phyloP scores from a whole-genome alignment of 1,140 invertebrate species.

The Acromyrmex heyeri region DNA sequence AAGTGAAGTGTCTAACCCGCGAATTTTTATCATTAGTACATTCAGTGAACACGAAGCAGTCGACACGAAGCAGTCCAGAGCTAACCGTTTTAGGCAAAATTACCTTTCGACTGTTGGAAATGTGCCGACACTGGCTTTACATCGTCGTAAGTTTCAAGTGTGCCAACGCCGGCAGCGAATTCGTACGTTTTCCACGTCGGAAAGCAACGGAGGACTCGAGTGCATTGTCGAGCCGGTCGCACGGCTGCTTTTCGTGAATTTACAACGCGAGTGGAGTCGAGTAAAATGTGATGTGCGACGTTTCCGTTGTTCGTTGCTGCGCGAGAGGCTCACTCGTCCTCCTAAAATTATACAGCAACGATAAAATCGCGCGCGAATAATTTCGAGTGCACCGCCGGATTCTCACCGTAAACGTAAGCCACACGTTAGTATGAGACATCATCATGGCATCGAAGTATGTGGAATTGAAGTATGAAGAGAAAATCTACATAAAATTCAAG shows the following conservation, averaged over 20 bases:
- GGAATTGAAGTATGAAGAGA: neutral
- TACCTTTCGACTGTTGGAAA: constrained; percentile 31
- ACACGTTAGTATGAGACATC: constrained; percentile 1
- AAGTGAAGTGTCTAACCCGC: neutral
- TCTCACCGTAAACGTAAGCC: constrained; percentile 13
- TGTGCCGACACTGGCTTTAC: constrained; percentile 10
- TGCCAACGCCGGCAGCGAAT: constrained; percentile 6
- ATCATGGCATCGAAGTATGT: neutral
- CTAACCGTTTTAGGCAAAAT: constrained; percentile 31
- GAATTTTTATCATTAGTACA: constrained; percentile 18
- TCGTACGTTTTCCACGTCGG: constrained; percentile 49
- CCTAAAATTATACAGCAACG: constrained; percentile 40
- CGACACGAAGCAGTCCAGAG: neutral
- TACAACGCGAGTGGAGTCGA: constrained; percentile 38
- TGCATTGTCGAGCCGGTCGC: constrained; percentile 23
- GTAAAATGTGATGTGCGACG: constrained; percentile 51
- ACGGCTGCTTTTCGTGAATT: constrained; percentile 53
- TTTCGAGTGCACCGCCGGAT: constrained; percentile 11
- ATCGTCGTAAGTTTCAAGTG: constrained; percentile 21
- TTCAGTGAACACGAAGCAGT: neutral
- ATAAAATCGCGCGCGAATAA: constrained; percentile 52
- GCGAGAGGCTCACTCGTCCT: constrained; percentile 30
- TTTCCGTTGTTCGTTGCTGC: constrained; percentile 40
- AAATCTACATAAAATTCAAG: neutral
- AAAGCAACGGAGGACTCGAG: constrained; percentile 38